A percentile compares a stretch with the other conserved stretches of the same genome.
These are phyloP conservation scores for Drosophila kuntzei DNA, from an alignment of 2,888 invertebrate genomes.

Conservation along the genomic window DNA sequence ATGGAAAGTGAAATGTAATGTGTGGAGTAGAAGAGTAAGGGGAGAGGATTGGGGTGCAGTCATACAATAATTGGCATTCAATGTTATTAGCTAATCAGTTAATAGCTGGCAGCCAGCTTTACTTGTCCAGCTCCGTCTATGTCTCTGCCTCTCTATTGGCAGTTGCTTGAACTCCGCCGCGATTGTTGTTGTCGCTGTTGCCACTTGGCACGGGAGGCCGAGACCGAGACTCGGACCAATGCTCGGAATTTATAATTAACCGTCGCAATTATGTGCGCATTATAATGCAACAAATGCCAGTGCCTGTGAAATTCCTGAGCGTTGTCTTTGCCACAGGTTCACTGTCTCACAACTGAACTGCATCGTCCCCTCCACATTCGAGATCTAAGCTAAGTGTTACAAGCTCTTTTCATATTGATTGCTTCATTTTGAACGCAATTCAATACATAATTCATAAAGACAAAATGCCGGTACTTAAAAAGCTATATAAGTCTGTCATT, in stretches of 20 bases:
- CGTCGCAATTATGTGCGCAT: slow-evolving; percentile 74
- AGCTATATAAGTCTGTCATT: slow-evolving; percentile 43
- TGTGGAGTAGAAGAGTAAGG: neutral
- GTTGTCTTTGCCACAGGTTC: slow-evolving; percentile 46
- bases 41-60: neutral
- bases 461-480: slow-evolving; percentile 58
- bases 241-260: slow-evolving; percentile 72
- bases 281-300: slow-evolving; percentile 64
- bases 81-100: slow-evolving; percentile 70
- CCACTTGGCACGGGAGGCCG: slow-evolving; percentile 59
- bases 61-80: slow-evolving; percentile 58
- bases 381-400: slow-evolving; percentile 38
- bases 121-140: slow-evolving; percentile 24
- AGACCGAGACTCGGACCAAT: slow-evolving; percentile 50
- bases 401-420: slow-evolving; percentile 63
- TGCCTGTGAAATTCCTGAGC: slow-evolving; percentile 69
- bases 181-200: slow-evolving; percentile 25
- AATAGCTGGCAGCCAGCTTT: slow-evolving; percentile 46
- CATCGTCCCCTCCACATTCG: slow-evolving; percentile 7
- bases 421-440: slow-evolving; percentile 67
- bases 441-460: slow-evolving; percentile 61
- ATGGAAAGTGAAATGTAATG: slow-evolving; percentile 50
- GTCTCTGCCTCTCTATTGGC: slow-evolving; percentile 13
- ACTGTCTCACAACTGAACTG: slow-evolving; percentile 48
- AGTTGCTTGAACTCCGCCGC: slow-evolving; percentile 65